Evolutionary conservation across 2,888 invertebrate species (phyloP), one percentile per base, ranked within the genome.

Genomic region (Nymphalis c-album): DNA sequence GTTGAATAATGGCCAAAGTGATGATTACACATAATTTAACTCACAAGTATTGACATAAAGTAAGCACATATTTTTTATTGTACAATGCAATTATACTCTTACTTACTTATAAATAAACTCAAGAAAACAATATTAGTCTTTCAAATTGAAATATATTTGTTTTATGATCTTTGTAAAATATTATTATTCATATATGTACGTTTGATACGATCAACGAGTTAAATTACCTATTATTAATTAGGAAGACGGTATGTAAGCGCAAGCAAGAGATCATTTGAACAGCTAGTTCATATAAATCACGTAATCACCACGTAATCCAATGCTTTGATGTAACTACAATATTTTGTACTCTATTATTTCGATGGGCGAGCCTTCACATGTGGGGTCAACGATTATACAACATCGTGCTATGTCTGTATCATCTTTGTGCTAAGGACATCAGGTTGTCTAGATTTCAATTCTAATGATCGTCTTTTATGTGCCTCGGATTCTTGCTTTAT

Each of bases 341-440:
- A 22, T 61, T 58, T 51, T 58, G 22, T 50, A 50, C 55, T 63
- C 62, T 57, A 62, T 62, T 68, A 62, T 68, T 35, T 58, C 58
- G 53, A 60, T 59, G 48, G 60, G 57, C 60, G 53, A 64, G 65
- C 65, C 57, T 63, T 74, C 73, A 68, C 69, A 71, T 70, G 74
- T 74, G 74, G 73, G 72, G 72, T 72, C 71, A 75, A 67, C 62
- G 67, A 74, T 76, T 77, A 76, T 77, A 75, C 73, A 76, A 75
- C 70, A 73, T 63, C 63, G 48, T 63, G 69, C 68, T 70, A 61
- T 63, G 70, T 67, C 60, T 68, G 66, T 68, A 60, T 51, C 48
- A 64, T 31, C 26, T 55, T 57, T 58, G 65, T 72, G 74, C 70
- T 74, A 76, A 76, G 76, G 75, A 73, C 74, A 64, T 58, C 73